Base-by-base conservation (phyloP, 2,113 vertebrate genomes). In the Thymallus thymallus region DNA sequence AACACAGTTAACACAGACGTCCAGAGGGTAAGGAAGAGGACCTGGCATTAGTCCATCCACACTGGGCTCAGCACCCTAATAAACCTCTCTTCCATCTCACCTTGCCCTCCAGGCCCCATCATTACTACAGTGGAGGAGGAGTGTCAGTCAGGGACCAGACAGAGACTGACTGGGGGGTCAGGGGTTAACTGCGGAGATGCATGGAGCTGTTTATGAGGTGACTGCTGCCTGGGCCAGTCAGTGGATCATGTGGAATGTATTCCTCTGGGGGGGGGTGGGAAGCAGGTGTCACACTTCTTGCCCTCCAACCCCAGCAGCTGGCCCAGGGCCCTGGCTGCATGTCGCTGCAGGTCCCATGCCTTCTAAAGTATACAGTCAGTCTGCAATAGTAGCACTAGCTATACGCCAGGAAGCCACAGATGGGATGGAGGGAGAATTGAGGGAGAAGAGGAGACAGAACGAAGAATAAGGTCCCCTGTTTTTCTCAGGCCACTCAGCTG, bases 341-440 rank as follows among this genome's bases (percentile, higher is more conserved):
- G 87, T 87, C 75, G 74, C 76, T 84, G 85, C 90, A 90, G 81
- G 88, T 83, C 14, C 45, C 46, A 83, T 74, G 67, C 69, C 74
- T 29, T 79, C 69, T 80, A 79, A 63, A 46, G 63, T 71, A 29
- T 79, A 26, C 77, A 80, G 78, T 78, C 51, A 55, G 51, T 55
- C 51, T 55, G 51, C 51, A 55, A 1, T 55, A 55, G 51, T 55
- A 55, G 75, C 32, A 56, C 75, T 56, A 68, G 72, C 73, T 18
- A 70, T 10, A 45, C 9, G 41, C 41, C n/a, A n/a, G n/a, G n/a
- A n/a, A n/a, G n/a, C n/a, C 41, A 45, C 41, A 45, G 41, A 45
- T 45, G 41, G 41, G 9, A 45, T 3, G 41, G 41, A 1, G 41
- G 41, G 41, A 45, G 41, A 55, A 77, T 61, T 69, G 35, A 46